Evolutionary conservation across 1,140 invertebrate genomes (phyloP).

Genomic region (Drosophila jambulina): DNA sequence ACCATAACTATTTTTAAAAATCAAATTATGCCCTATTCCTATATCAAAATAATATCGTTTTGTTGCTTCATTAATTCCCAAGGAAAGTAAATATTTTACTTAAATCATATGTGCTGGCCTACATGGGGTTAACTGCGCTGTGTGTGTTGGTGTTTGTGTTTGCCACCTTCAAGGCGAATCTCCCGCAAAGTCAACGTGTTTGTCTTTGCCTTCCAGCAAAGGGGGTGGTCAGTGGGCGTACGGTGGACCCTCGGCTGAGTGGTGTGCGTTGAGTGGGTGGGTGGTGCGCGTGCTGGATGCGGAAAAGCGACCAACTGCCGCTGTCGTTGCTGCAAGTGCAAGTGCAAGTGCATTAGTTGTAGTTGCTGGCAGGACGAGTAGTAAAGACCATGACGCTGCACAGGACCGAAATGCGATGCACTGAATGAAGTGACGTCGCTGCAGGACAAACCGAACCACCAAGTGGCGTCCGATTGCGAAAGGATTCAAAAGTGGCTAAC

Average conservation of each 20-base stretch:
- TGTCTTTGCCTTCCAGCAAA: constrained; percentile 73
- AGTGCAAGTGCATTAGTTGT: constrained; percentile 65
- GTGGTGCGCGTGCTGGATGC: constrained; percentile 69
- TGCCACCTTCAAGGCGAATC: constrained; percentile 66
- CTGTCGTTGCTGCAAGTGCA: constrained; percentile 31
- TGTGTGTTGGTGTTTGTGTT: constrained; percentile 55
- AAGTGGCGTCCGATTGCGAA: constrained; percentile 15
- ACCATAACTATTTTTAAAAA: too few relatives aligned
- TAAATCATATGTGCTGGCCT: neutral
- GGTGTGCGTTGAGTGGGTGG: constrained; percentile 13
- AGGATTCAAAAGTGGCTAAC: constrained; percentile 12
- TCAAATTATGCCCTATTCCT: too few relatives aligned
- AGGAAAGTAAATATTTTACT: neutral
- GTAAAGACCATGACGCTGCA: constrained; percentile 75
- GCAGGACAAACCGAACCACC: neutral
- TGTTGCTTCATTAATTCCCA: neutral
- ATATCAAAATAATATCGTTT: too few relatives aligned
- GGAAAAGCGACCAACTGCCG: constrained; percentile 44
- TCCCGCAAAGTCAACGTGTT: constrained; percentile 71
- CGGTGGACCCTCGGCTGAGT: neutral
- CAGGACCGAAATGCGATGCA: constrained; percentile 44
- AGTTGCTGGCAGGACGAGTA: constrained; percentile 48
- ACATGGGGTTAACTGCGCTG: constrained; percentile 4
- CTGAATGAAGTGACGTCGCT: constrained; percentile 77
- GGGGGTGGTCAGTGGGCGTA: constrained; percentile 6